Percentiles rank a stretch among this genome's conserved stretches.
These are phyloP conservation scores for Plusia festucae DNA, from an alignment of 2,888 invertebrate species.

Conservation along the genomic window DNA sequence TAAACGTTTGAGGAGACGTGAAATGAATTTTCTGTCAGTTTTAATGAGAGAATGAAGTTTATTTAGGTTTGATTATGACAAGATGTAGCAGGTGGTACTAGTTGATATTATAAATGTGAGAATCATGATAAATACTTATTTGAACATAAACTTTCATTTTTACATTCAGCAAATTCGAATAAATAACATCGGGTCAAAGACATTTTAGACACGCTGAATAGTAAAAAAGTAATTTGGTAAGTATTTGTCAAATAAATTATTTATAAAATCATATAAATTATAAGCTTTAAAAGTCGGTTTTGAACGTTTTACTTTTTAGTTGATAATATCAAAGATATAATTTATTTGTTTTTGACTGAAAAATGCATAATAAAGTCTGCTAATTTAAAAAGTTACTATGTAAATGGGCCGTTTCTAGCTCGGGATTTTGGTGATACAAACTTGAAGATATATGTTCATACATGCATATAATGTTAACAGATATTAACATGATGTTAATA, in stretches of 20 bases:
- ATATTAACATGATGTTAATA: too few species aligned
- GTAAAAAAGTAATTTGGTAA: not conserved
- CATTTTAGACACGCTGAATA: not conserved
- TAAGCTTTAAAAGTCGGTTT: too few species aligned
- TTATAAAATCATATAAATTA: not conserved
- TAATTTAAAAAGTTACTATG: too few species aligned
- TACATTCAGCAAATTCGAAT: not conserved
- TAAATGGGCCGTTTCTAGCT: too few species aligned
- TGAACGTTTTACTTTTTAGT: too few species aligned
- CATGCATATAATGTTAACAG: too few species aligned
- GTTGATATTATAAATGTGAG: not conserved
- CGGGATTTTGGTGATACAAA: too few species aligned
- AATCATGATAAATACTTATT: not conserved
- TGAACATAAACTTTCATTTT: conserved; percentile 10
- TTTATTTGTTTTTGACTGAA: too few species aligned
- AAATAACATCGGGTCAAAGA: not conserved
- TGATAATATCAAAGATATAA: too few species aligned
- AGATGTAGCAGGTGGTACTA: not conserved
- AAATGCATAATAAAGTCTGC: too few species aligned
- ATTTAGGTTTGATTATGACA: not conserved
- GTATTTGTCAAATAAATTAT: not conserved
- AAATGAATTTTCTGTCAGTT: conserved; percentile 3
- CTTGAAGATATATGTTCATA: too few species aligned
- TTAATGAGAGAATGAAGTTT: not conserved
- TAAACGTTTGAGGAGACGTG: not conserved